phyloP scores from a whole-genome alignment of 2,113 vertebrate species.

The Galeopterus variegatus region DNA sequence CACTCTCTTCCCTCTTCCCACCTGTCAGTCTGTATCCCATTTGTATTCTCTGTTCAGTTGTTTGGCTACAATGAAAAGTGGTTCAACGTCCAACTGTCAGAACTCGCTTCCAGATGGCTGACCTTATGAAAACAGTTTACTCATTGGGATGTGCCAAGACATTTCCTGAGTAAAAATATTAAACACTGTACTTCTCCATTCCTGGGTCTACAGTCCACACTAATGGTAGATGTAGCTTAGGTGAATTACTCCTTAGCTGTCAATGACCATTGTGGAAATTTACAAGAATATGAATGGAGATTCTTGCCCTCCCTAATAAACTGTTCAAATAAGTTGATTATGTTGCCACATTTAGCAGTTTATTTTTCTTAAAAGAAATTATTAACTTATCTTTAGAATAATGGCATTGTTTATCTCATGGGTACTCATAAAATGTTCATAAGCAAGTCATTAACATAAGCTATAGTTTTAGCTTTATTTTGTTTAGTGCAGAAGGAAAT shows the following conservation, averaged over 20 bases:
- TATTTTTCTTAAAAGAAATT: background rate
- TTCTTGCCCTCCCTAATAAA: background rate
- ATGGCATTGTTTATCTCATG: background rate
- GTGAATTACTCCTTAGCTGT: background rate
- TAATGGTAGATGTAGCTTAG: background rate
- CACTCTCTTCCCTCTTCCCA: background rate
- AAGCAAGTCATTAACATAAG: conserved; percentile 4
- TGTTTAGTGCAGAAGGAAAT: background rate
- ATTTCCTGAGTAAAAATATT: background rate
- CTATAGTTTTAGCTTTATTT: background rate
- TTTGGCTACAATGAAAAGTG: background rate
- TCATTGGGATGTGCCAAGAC: background rate
- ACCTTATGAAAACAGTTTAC: background rate
- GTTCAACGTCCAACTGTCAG: background rate
- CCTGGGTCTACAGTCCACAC: background rate
- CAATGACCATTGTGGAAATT: background rate
- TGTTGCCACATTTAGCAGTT: background rate
- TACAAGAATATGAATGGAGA: background rate
- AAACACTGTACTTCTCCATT: background rate
- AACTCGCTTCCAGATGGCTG: background rate
- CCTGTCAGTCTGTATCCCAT: background rate
- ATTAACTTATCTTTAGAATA: background rate
- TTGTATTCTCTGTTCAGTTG: background rate
- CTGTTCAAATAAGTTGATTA: background rate
- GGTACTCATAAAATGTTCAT: background rate